Base-by-base conservation (phyloP, 2,888 invertebrate species). In the Ditula angustiorana region DNA sequence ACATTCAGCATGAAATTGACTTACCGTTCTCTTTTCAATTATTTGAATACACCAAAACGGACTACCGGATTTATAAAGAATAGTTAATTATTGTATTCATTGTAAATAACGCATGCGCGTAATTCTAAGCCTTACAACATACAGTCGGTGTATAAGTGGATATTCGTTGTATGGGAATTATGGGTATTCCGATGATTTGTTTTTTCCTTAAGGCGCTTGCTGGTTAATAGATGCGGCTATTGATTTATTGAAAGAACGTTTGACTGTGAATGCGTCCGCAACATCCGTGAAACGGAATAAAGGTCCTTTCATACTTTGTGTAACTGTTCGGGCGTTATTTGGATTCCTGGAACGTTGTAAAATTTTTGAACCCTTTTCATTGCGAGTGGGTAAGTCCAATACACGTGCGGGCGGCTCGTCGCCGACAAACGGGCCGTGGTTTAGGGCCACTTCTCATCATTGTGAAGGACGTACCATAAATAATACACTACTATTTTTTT, bases 391-490 rank as follows among this genome's bases (percentile, higher is more conserved):
- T 80, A 76, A 79, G 83, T 76, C 65, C 67, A 56, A 47, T 56
- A 62, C 89, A 87, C 89, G 88, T 84, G 90, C 86, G 78, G 62
- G 46, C 67, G 53, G 53, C 19, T 26, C 11, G 41, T 23, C 46
- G 79, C 86, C 88, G 86, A 86, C 89, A 89, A 87, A 86, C 76
- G 74, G 65, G 49, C 72, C 74, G 73, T 67, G 70, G 71, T 77
- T 80, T 74, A 74, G 71, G 72, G 69, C 69, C 74, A 76, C 73
- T 80, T 75, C 80, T 81, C 75, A 77, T 83, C 80, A 84, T 85
- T 80, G 69, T 83, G 77, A 85, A 85, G 85, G 82, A 83, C 80
- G 72, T 76, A 77, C 74, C 80, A 83, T 82, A 83, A 85, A 86
- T 84, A 83, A 87, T 86, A 89, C 72, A 65, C 76, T 76, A 72